Evolutionary conservation across 2,888 invertebrate genomes (phyloP), one percentile per base, ranked within the genome.

Genomic region (Mesorhabditis sp.): DNA sequence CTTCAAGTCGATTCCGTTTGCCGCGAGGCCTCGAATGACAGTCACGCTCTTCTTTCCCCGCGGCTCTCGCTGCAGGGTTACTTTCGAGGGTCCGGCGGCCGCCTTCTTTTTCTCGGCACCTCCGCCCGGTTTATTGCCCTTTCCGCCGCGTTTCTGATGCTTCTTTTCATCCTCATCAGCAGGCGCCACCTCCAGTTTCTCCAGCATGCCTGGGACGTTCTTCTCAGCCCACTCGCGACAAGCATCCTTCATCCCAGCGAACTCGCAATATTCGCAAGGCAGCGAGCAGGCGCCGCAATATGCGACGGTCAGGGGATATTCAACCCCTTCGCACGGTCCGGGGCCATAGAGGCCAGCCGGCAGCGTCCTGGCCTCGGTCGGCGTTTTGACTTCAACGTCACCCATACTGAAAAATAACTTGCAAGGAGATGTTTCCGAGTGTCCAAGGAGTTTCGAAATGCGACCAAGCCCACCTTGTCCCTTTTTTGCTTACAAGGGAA

Each of bases 11-110:
- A 98, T 95, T 87, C 95, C 95, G 88, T 94, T 96, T 78, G 94
- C 93, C 86, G 92, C 93, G 64, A 98, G 89, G 58, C 98, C 98
- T 63, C 93, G 94, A 0, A 98, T 93, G 13, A 98, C 94, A 4
- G 98, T 98, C 2, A 97, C 95, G 94, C 90, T 97, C 96, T 91
- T 96, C 87, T 98, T 98, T 74, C 97, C 97, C 80, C 98, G 90
- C 41, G 95, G 94, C n/a, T 88, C 87, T 62, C 87, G 84, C 65
- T 86, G 87, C 45, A 89, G 70, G 50, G 86, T 86, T 41, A 88
- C 83, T 44, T 86, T 86, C 62, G 72, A 94, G 92, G 84, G 91
- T 91, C 64, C 94, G 91, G 86, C 92, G 90, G 86, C 92, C 93
- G 79, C 74, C 68, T 77, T 69, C 62, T 72, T 58, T 28, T 62